phyloP scores from a whole-genome alignment of 2,888 invertebrate genomes.

The Microctonus brassicae region DNA sequence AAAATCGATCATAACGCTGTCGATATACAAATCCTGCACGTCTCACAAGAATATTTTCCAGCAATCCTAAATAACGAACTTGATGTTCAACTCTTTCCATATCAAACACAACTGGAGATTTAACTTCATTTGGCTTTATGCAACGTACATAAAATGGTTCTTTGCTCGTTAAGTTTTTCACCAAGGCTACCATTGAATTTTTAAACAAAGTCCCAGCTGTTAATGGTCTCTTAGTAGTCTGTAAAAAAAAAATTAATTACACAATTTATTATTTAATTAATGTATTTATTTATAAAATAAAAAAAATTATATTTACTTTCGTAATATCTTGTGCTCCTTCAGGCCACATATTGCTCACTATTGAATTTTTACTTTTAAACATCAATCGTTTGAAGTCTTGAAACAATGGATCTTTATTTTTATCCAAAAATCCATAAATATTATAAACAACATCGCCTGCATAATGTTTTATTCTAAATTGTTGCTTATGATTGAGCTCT shows the following conservation, averaged over 20 bases:
- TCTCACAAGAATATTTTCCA: conserved; percentile 96
- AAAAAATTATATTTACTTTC: conserved; percentile 72
- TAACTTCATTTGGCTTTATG: conserved; percentile 96
- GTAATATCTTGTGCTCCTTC: conserved; percentile 93
- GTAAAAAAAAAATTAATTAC: conserved; percentile 39
- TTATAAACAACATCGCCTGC: conserved; percentile 97
- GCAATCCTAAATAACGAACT: conserved; percentile 88
- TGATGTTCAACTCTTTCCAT: conserved; percentile 83
- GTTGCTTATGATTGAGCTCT: conserved; percentile 81
- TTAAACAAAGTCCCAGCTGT: conserved; percentile 97
- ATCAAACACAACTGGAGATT: conserved; percentile 89
- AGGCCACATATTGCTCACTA: conserved; percentile 93
- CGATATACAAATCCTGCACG: conserved; percentile 98
- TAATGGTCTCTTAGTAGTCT: conserved; percentile 94
- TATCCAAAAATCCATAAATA: conserved; percentile 93
- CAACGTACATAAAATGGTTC: conserved; percentile 98
- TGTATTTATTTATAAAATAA: neutral
- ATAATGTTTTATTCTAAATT: conserved; percentile 92
- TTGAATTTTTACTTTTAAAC: conserved; percentile 83
- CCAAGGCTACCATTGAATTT: conserved; percentile 92
- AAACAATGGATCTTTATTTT: conserved; percentile 96
- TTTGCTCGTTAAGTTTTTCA: conserved; percentile 89
- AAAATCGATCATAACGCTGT: conserved; percentile 92
- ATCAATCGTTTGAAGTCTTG: conserved; percentile 96
- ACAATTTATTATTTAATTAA: neutral